Evolutionary conservation across 2,888 invertebrate genomes (phyloP).

Genomic region (Atrina japonica): DNA sequence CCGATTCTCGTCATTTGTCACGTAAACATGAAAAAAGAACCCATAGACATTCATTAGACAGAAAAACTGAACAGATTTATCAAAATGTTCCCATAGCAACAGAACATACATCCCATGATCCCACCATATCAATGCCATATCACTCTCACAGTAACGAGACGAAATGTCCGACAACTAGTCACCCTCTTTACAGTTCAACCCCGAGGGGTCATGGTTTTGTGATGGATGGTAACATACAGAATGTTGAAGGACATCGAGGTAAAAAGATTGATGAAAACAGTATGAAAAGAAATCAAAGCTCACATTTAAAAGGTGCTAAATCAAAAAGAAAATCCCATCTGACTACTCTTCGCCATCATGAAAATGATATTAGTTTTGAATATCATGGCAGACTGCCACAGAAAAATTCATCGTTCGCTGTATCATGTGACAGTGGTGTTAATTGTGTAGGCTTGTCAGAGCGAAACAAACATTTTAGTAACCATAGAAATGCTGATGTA

Average conservation of each 20-base stretch:
- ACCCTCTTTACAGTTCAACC: slow-evolving; percentile 56
- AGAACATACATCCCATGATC: slow-evolving; percentile 9
- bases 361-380: slow-evolving; percentile 69
- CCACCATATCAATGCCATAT: slow-evolving; percentile 29
- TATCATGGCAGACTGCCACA: slow-evolving; percentile 72
- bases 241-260: neutral
- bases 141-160: slow-evolving; percentile 4
- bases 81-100: slow-evolving; percentile 19
- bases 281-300: neutral
- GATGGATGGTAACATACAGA: neutral
- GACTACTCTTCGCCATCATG: neutral
- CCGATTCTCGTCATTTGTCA: slow-evolving; percentile 4
- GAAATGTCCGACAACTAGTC: slow-evolving; percentile 9
- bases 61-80: slow-evolving; percentile 16
- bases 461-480: slow-evolving; percentile 32
- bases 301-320: slow-evolving; percentile 10
- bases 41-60: slow-evolving; percentile 16
- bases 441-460: slow-evolving; percentile 74
- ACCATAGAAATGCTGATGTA: slow-evolving; percentile 21
- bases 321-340: slow-evolving; percentile 21
- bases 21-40: slow-evolving; percentile 20
- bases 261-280: slow-evolving; percentile 2
- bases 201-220: slow-evolving; percentile 38
- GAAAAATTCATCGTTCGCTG: slow-evolving; percentile 65
- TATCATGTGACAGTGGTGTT: slow-evolving; percentile 76